A percentile compares a stretch with the other conserved stretches of the same genome.
Evolutionary conservation across 2,797 vertebrate genomes (phyloP).

Genomic region (Synaphobranchus kaupii): DNA sequence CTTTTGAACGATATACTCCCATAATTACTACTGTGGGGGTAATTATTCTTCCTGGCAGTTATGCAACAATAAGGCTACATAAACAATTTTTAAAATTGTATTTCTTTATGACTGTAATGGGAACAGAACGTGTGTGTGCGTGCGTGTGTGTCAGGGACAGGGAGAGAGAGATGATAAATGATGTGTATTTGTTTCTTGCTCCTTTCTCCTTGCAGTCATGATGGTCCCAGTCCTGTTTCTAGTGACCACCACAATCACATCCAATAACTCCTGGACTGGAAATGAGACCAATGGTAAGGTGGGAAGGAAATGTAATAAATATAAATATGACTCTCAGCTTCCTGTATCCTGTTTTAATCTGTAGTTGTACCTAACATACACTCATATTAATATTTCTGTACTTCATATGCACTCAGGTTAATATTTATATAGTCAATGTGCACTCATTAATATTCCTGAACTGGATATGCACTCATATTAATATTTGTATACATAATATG

Average conservation of each 20-base stretch:
- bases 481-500: neutral
- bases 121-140: neutral
- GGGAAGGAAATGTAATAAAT: neutral
- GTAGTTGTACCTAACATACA: neutral
- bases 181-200: neutral
- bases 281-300: conserved; percentile 72
- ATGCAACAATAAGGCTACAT: neutral
- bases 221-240: conserved; percentile 74
- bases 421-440: neutral
- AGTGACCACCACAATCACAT: conserved; percentile 65
- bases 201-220: conserved; percentile 60
- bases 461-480: neutral
- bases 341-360: neutral
- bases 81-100: neutral
- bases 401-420: neutral
- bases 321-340: neutral
- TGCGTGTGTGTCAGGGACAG: neutral
- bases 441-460: neutral
- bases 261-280: conserved; percentile 68
- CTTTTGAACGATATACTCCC: neutral
- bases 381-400: neutral
- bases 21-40: neutral
- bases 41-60: neutral
- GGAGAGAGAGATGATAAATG: too few species aligned
- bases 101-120: neutral